phyloP scores from a whole-genome alignment of 2,797 vertebrate species.

The Oryzias dopingdopingensis region DNA sequence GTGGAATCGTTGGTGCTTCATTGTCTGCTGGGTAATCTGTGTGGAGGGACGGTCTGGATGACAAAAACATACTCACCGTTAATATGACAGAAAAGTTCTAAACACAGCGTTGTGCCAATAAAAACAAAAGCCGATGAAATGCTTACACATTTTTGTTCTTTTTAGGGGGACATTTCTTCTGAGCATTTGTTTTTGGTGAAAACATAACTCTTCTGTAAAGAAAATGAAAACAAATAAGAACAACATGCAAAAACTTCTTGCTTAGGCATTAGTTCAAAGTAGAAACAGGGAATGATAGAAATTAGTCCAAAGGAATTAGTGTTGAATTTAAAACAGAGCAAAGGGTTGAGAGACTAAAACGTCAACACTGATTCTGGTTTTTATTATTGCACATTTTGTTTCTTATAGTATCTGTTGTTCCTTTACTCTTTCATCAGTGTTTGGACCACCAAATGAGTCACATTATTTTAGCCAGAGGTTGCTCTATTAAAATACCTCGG shows the following conservation, averaged over 20 bases:
- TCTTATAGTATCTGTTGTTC: not conserved
- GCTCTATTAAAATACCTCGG: constrained; percentile 76
- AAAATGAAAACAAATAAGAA: not conserved
- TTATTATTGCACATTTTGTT: no score
- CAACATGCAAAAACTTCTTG: not conserved
- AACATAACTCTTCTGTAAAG: constrained; percentile 80
- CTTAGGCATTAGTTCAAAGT: not conserved
- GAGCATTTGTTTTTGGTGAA: constrained; percentile 77
- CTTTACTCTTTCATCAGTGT: not conserved
- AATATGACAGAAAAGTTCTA: not conserved
- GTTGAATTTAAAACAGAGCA: no score
- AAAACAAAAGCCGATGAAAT: not conserved
- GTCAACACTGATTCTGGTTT: no score
- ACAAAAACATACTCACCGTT: constrained; percentile 11
- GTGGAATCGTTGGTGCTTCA: constrained; percentile 62
- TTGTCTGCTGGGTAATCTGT: constrained; percentile 77
- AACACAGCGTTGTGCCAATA: not conserved
- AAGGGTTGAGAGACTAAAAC: no score
- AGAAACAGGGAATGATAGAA: no score
- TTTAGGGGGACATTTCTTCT: constrained; percentile 57
- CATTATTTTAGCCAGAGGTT: constrained; percentile 8
- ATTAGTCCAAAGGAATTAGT: no score
- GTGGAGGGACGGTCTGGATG: constrained; percentile 55
- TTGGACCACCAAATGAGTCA: constrained; percentile 1
- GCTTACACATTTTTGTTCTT: constrained; percentile 73